These are phyloP conservation scores for Pelusios castaneus DNA, from an alignment of 2,113 vertebrate genomes.

Conservation along the genomic window DNA sequence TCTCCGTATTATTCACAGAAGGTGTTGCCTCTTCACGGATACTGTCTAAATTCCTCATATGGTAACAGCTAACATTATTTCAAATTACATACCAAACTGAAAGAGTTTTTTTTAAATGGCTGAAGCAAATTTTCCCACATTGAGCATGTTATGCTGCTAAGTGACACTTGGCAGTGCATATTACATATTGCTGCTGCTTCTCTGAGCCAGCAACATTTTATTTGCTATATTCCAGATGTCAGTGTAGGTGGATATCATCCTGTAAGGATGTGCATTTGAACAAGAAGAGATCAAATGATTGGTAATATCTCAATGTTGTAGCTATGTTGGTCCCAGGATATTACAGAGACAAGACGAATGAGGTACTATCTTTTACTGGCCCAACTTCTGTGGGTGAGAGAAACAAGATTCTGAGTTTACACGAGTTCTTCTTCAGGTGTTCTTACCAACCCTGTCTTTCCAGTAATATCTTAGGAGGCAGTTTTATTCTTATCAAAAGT, in stretches of 20 bases:
- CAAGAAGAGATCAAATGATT: constrained; percentile 36
- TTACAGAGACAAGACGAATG: background rate
- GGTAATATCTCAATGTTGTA: constrained; percentile 29
- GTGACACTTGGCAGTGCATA: constrained; percentile 65
- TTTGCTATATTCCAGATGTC: constrained; percentile 66
- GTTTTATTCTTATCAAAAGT: constrained; percentile 39
- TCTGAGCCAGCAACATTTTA: constrained; percentile 65
- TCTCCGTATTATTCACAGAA: background rate
- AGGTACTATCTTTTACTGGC: background rate
- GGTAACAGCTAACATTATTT: background rate
- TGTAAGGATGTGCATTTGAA: constrained; percentile 48
- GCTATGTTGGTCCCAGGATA: background rate
- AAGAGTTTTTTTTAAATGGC: constrained; percentile 36
- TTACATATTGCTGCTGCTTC: constrained; percentile 42
- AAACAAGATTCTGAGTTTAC: background rate
- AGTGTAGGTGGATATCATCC: constrained; percentile 57
- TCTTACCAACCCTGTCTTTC: background rate
- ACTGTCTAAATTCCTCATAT: constrained; percentile 5
- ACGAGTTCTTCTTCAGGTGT: background rate
- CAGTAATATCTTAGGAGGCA: constrained; percentile 32
- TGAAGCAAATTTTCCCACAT: constrained; percentile 45
- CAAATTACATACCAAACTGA: constrained; percentile 7
- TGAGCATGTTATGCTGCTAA: constrained; percentile 56
- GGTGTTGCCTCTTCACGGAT: background rate
- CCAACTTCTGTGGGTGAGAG: too few relatives aligned